Base-by-base conservation (phyloP, 1,140 invertebrate genomes). In the Heterodera schachtii region DNA sequence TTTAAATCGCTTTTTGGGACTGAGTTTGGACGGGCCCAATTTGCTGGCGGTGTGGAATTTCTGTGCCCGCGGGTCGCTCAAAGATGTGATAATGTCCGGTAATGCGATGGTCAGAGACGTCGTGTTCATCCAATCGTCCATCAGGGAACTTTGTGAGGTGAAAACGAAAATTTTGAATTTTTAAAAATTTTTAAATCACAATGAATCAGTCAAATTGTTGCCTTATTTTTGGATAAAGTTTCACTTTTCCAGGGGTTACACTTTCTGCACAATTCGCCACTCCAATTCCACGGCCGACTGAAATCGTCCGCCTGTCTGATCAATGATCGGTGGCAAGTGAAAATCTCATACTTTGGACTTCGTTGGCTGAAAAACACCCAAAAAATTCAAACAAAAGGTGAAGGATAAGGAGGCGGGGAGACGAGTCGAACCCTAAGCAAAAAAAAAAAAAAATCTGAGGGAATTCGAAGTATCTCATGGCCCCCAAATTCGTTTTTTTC, bases 1-100 rank as follows among this genome's bases (percentile, higher is more conserved):
- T 87, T 94, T 95, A 0, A 94, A 94, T 0, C 93, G 94, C 31
- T 95, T 96, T 87, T 93, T 96, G 43, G 95, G 95, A 0, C 93
- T 95, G 0, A 95, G 94, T 88, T 93, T 95, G 67, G 95, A 95
- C 57, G 84, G 82, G 0, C 87, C 88, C 11, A 77, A 83, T 93
- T 93, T 3, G 93, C 93, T 78, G 91, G 85, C 82, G 2, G 79
- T 89, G 66, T 89, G 87, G 87, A 74, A 80, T 49, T 90, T 84
- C 75, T 89, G 88, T 73, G 57, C 70, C 41, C 73, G 87, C 7
- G 87, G 87, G 52, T 85, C 83, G 73, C 64, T 88, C 16, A 70
- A 84, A 66, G 88, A 89, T 75, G 85, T 89, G 13, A 64, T 64
- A 19, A 83, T 89, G 49, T 75, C 80, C 13, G 83, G 85, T 66